phyloP scores from a whole-genome alignment of 2,113 vertebrate species.

The Peromyscus maniculatus region DNA sequence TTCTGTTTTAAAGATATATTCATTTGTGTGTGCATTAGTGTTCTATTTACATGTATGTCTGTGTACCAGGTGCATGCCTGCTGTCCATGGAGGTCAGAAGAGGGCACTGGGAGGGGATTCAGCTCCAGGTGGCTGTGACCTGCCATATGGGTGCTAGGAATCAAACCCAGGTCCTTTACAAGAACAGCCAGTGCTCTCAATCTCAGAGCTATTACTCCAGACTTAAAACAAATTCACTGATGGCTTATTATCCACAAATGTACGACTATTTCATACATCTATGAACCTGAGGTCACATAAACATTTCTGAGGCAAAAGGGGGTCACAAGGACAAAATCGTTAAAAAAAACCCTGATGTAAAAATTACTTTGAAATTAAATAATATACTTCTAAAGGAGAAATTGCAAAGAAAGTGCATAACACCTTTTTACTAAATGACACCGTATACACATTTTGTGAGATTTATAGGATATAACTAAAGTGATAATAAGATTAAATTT shows the following conservation, averaged over 20 bases:
- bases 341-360: neutral
- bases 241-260: neutral
- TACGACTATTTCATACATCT: neutral
- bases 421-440: neutral
- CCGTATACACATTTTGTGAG: neutral
- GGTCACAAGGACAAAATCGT: neutral
- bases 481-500: neutral
- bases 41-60: neutral
- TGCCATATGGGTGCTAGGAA: neutral
- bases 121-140: neutral
- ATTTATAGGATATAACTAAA: neutral
- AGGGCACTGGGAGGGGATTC: neutral
- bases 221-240: neutral
- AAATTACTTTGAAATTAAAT: conserved; percentile 18
- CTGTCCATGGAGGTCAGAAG: neutral
- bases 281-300: neutral
- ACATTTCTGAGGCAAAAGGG: neutral
- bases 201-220: neutral
- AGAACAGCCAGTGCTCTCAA: neutral
- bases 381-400: neutral
- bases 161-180: neutral
- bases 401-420: neutral
- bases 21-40: neutral
- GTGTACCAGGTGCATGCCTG: neutral
- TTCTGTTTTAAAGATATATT: neutral